These are phyloP conservation scores for Microplitis deprimator DNA, from an alignment of 2,888 invertebrate genomes.

Conservation along the genomic window DNA sequence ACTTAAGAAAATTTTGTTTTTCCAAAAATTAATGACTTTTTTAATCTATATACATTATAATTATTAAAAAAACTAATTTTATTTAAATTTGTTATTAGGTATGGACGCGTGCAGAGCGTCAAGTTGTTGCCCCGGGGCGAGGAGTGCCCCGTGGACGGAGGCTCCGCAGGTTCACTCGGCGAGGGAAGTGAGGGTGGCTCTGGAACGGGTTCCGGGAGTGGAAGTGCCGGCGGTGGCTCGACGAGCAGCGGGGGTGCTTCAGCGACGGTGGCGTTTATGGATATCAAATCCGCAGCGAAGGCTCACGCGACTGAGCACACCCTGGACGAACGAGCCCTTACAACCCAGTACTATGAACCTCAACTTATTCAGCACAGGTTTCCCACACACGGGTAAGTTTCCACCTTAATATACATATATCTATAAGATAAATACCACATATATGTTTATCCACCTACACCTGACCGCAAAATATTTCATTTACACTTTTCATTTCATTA, in stretches of 20 bases:
- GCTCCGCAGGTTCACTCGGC: constrained; percentile 73
- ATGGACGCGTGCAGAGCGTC: constrained; percentile 98
- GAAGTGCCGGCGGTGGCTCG: constrained; percentile 68
- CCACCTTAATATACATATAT: neutral
- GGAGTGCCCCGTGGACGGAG: constrained; percentile 70
- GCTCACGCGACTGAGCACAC: constrained; percentile 92
- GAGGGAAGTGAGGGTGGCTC: constrained; percentile 69
- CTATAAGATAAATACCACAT: neutral
- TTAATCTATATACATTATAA: too few species aligned
- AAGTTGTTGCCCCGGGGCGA: constrained; percentile 84
- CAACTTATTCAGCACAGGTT: constrained; percentile 72
- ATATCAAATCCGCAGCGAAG: constrained; percentile 96
- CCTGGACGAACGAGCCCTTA: constrained; percentile 88
- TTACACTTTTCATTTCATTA: too few species aligned
- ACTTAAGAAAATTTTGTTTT: too few species aligned
- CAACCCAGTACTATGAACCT: constrained; percentile 94
- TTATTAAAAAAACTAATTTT: neutral
- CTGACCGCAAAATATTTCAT: too few species aligned
- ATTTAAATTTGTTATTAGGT: constrained; percentile 76
- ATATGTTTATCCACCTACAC: neutral
- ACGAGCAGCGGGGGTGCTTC: constrained; percentile 80
- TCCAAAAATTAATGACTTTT: too few species aligned
- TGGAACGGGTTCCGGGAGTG: constrained; percentile 61
- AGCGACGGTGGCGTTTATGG: constrained; percentile 95
- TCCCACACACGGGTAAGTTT: constrained; percentile 74